Conservation (phyloP, 2,888 invertebrate genomes). For the Pecten maximus region DNA sequence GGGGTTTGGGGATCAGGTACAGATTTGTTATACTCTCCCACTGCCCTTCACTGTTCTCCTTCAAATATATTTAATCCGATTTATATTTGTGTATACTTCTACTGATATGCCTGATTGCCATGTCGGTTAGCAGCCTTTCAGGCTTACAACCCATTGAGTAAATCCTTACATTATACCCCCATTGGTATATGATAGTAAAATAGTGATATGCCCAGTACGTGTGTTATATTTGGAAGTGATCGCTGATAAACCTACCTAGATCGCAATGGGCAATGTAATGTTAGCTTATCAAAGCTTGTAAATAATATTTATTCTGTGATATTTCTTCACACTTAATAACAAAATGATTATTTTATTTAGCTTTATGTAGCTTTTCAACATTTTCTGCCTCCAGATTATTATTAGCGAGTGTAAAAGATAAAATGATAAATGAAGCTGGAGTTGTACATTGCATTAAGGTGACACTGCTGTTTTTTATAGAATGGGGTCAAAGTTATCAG, state of each 20-base stretch:
- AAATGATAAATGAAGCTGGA: too few relatives aligned
- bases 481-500: neutral
- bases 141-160: constrained; percentile 24
- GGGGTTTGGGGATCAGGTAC: neutral
- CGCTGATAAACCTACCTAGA: neutral
- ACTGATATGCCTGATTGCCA: neutral
- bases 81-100: constrained; percentile 12
- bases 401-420: neutral
- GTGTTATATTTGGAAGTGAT: neutral
- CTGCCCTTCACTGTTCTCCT: neutral
- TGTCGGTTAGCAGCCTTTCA: neutral
- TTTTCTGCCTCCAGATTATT: too few relatives aligned
- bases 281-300: neutral
- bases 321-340: too few relatives aligned
- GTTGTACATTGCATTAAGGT: neutral
- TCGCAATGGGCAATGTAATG: neutral
- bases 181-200: neutral
- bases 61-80: constrained; percentile 7
- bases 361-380: too few relatives aligned
- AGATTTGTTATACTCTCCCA: neutral
- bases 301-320: too few relatives aligned
- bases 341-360: too few relatives aligned
- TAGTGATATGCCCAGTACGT: neutral
- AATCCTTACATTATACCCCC: neutral
- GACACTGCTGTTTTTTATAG: neutral